Conservation (phyloP, 2,113 vertebrate species). For the Genyomyrus donnyi region DNA sequence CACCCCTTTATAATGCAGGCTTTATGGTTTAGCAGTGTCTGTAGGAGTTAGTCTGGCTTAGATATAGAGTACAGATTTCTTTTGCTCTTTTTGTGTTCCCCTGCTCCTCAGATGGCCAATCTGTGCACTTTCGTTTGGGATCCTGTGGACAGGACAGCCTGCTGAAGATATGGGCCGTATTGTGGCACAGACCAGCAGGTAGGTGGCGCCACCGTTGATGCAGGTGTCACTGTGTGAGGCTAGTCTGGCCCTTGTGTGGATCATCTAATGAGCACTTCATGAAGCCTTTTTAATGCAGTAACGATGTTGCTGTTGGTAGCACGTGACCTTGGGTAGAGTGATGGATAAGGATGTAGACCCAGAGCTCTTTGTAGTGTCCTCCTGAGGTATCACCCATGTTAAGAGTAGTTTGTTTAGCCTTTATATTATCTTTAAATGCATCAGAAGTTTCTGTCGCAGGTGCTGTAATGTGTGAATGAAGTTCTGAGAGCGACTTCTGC, state of each 20-base stretch:
- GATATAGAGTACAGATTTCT: conserved; percentile 13
- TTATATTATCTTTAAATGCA: neutral
- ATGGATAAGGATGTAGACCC: neutral
- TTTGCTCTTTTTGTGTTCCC: neutral
- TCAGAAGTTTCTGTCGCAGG: neutral
- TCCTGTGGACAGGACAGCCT: conserved; percentile 82
- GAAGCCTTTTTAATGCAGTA: neutral
- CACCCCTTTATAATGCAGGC: neutral
- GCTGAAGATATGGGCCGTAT: conserved; percentile 74
- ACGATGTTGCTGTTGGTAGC: neutral
- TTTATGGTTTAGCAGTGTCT: neutral
- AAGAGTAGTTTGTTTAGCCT: neutral
- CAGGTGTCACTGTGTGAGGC: neutral
- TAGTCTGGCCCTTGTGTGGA: neutral
- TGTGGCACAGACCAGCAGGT: conserved; percentile 63
- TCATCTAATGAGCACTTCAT: neutral
- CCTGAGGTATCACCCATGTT: neutral
- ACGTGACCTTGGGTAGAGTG: neutral
- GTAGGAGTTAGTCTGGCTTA: neutral
- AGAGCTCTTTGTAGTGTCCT: neutral
- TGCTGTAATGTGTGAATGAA: neutral
- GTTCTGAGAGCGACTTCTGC: neutral
- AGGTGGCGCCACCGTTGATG: conserved; percentile 14
- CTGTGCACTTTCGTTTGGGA: conserved; percentile 65
- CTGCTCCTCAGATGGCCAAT: conserved; percentile 52